These are phyloP conservation scores for Ciconia stormi DNA, from an alignment of 2,113 vertebrate genomes.

Conservation along the genomic window DNA sequence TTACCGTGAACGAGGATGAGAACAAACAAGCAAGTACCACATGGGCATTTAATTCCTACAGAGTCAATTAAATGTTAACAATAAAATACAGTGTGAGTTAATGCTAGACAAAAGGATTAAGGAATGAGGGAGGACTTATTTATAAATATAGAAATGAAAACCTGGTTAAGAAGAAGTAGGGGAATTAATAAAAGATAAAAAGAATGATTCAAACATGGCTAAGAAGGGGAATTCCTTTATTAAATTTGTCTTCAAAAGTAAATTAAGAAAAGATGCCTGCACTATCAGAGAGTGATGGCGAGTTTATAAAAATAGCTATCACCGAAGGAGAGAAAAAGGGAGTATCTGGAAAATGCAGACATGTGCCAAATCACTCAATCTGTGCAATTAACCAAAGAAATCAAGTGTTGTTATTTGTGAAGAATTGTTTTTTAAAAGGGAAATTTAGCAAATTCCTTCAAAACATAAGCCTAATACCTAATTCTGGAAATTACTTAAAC, in stretches of 20 bases:
- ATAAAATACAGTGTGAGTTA: slow-evolving; percentile 30
- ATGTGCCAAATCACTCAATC: slow-evolving; percentile 60
- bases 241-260: slow-evolving; percentile 62
- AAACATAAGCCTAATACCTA: slow-evolving; percentile 24
- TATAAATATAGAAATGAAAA: slow-evolving; percentile 38
- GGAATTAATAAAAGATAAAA: slow-evolving; percentile 59
- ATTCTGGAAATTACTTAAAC: neutral
- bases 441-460: slow-evolving; percentile 31
- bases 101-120: slow-evolving; percentile 56
- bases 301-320: slow-evolving; percentile 59
- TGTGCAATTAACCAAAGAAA: slow-evolving; percentile 62
- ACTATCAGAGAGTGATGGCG: slow-evolving; percentile 1
- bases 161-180: slow-evolving; percentile 32
- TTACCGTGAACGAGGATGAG: neutral
- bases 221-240: slow-evolving; percentile 66
- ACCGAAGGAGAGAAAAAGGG: neutral
- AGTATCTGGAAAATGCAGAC: slow-evolving; percentile 52
- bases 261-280: slow-evolving; percentile 53
- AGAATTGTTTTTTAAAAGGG: neutral
- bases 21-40: neutral
- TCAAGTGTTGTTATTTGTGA: slow-evolving; percentile 43
- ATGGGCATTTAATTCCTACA: slow-evolving; percentile 22
- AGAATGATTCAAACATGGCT: slow-evolving; percentile 22
- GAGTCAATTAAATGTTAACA: slow-evolving; percentile 56
- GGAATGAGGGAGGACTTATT: slow-evolving; percentile 22